Conservation (phyloP, 2,113 vertebrate species). For the Campylomormyrus numenius region DNA sequence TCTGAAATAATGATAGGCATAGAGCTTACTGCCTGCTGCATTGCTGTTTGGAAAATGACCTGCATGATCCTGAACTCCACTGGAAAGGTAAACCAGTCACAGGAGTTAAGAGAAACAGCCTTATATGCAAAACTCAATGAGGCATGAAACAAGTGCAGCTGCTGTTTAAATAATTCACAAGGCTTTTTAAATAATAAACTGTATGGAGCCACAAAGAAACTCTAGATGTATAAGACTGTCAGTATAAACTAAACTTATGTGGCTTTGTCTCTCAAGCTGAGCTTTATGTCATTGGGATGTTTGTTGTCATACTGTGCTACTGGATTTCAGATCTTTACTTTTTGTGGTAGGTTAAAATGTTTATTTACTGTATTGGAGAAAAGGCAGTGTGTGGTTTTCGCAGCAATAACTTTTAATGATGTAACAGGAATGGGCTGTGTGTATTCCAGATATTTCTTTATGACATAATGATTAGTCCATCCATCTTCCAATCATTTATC, state of each 20-base stretch:
- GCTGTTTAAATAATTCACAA: not conserved
- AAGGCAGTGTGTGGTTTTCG: not conserved
- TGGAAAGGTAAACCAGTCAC: not conserved
- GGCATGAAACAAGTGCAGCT: not conserved
- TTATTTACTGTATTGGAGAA: not conserved
- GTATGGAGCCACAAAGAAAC: not conserved
- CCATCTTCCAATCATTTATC: not conserved
- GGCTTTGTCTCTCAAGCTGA: not conserved
- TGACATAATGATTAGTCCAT: not conserved
- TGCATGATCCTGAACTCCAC: not conserved
- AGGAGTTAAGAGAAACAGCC: not conserved
- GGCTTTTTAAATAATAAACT: conserved; percentile 2
- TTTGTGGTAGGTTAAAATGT: not conserved
- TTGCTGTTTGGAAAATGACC: not conserved
- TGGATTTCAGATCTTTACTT: not conserved
- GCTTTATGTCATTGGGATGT: not conserved
- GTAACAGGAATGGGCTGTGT: not conserved
- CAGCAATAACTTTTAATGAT: not conserved
- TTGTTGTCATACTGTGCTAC: not conserved
- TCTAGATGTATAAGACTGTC: not conserved
- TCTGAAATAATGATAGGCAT: not conserved
- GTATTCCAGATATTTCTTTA: not conserved
- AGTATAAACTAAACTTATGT: conserved; percentile 1
- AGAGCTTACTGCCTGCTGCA: not conserved
- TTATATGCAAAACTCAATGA: not conserved